phyloP scores from a whole-genome alignment of 2,797 vertebrate genomes.

The Smutsia temminckii region DNA sequence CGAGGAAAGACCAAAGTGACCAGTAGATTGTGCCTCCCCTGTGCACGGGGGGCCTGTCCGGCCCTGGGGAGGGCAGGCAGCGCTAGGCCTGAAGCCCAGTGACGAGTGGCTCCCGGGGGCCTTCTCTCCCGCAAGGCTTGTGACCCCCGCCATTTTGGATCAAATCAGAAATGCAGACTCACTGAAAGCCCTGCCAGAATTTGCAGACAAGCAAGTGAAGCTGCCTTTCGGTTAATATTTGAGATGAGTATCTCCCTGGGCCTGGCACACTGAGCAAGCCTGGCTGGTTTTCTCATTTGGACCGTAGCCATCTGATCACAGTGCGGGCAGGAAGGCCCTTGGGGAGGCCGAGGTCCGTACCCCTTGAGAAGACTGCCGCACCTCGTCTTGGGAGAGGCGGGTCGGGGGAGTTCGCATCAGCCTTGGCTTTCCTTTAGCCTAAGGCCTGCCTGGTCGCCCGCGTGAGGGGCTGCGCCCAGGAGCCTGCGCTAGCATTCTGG shows the following conservation, averaged over 20 bases:
- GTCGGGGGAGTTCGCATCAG: too few relatives aligned
- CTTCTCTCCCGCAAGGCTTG: not conserved
- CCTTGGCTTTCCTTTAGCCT: not conserved
- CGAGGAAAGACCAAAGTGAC: not conserved
- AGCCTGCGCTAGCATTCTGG: not conserved
- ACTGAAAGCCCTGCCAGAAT: not conserved
- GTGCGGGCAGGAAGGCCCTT: not conserved
- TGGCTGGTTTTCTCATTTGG: not conserved
- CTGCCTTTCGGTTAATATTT: not conserved
- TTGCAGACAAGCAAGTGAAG: not conserved
- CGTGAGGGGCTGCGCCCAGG: not conserved
- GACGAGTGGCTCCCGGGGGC: not conserved
- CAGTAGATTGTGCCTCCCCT: not conserved
- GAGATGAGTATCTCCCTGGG: not conserved
- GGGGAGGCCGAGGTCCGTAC: not conserved
- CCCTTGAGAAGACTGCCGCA: not conserved
- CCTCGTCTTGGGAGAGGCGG: not conserved
- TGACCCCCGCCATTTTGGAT: not conserved
- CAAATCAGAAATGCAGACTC: not conserved
- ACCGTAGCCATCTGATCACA: not conserved
- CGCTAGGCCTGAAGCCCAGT: not conserved
- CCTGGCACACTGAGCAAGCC: not conserved
- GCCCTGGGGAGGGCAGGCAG: not conserved
- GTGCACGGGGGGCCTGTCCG: not conserved
- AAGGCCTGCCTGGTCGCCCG: accelerated